Base-by-base conservation (phyloP, 2,888 invertebrate species). In the Rotaria sp. region DNA sequence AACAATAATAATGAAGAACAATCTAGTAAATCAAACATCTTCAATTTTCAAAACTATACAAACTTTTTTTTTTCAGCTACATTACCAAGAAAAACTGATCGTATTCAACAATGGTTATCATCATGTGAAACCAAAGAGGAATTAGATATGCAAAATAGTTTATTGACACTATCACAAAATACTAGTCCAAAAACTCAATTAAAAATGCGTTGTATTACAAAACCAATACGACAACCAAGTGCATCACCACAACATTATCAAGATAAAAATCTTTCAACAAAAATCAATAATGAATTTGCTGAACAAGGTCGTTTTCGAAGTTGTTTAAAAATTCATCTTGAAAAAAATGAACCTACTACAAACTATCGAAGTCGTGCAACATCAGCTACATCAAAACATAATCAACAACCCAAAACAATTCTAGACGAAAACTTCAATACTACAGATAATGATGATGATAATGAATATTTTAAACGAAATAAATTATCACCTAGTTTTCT, bases 51-150 rank as follows among this genome's bases (percentile, higher is more conserved):
- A 59, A 59, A 10, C 30, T 35, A 35, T 18, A 35, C 0, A 1
- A 57, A 5, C 4, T 67, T 67, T 67, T 67, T 21, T 2, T 35
- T 50, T 67, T 7, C 7, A 67, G 67, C 7, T 21, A 35, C n/a
- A 80, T 45, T n/a, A 45, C 80, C 80, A 11, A 80, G 15, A 8
- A 41, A 26, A 80, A 26, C 41, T 80, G 80, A 80, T n/a, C 80
- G 45, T 26, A 80, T 80, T 45, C 80, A 80, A 80, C 38, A 80
- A 80, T 80, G 80, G 80, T 80, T 80, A 80, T 80, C 80, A 13
- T 10, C 80, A 45, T 80, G 80, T 45, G 80, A 80, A 10, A 24
- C 4, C 2, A 41, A 38, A 45, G 45, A 80, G 45, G 41, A 80
- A 26, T 11, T 5, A 13, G n/a, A 24, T 45, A 15, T 24, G 8